Conservation (phyloP, 1,140 invertebrate genomes). For the Solen grandis region DNA sequence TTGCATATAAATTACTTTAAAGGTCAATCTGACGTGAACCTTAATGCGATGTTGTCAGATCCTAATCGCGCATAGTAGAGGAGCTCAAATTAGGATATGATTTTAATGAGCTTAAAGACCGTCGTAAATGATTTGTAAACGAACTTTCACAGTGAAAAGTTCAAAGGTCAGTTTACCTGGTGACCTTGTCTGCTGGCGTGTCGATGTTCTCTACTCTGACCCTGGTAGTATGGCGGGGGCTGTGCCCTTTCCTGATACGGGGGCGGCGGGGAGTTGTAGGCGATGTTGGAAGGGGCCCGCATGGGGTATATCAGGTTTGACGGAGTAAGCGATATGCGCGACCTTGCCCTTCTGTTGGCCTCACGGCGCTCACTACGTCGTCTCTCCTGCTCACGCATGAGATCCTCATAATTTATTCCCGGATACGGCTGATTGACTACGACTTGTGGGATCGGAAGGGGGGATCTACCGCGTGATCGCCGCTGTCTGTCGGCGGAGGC, state of each 20-base stretch:
- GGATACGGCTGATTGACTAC: conserved; percentile 33
- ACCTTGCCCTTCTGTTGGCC: conserved; percentile 18
- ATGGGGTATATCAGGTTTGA: conserved; percentile 66
- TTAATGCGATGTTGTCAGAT: too few species aligned
- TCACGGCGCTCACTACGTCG: conserved; percentile 6
- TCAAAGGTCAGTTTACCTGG: too few species aligned
- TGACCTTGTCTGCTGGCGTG: too few species aligned
- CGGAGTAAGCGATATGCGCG: conserved; percentile 48
- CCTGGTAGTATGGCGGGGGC: too few species aligned
- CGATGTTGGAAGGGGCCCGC: conserved; percentile 59
- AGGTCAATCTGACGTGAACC: too few species aligned
- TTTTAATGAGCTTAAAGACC: too few species aligned
- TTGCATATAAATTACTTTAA: too few species aligned
- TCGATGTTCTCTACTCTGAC: too few species aligned
- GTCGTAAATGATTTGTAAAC: too few species aligned
- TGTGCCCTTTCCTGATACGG: conserved; percentile 48
- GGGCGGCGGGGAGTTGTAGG: conserved; percentile 59
- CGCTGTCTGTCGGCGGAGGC: neutral
- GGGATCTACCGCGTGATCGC: conserved; percentile 2
- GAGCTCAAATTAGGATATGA: too few species aligned
- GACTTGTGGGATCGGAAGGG: conserved; percentile 34
- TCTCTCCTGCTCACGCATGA: conserved; percentile 14
- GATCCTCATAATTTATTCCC: conserved; percentile 45
- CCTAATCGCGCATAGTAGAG: too few species aligned
- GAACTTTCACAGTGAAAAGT: too few species aligned